Base-by-base conservation (phyloP, 2,113 vertebrate genomes). In the Brienomyrus brachyistius region DNA sequence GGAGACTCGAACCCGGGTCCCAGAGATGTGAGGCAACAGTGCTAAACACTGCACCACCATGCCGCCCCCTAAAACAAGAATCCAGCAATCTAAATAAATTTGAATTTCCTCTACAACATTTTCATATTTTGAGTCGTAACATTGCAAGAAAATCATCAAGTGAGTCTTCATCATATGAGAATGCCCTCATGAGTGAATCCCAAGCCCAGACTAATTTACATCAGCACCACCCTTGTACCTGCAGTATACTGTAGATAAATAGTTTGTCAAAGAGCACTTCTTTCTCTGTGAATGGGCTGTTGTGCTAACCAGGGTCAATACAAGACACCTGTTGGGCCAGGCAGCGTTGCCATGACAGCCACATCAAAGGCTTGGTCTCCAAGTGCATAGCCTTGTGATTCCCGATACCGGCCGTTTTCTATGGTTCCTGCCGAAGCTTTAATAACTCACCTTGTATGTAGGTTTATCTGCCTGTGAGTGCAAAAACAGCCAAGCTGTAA, bases 331-430 rank as follows among this genome's bases (percentile, higher is more conserved):
- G 92, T 91, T 91, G 89, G 10, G 50, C 91, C 90, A 56, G 85
- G 87, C 31, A 82, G 91, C 10, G 92, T 94, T 95, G 93, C 94
- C 93, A 94, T 94, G 91, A 92, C 91, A 92, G 88, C 94, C 87
- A n/a, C 21, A 17, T 77, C 90, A 92, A 56, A 82, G 90, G 56
- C 83, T 50, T 52, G 90, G 88, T 89, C 92, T 80, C 91, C 66
- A 11, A 56, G 91, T 91, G 91, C 89, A 6, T 50, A 2, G 83
- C 89, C 84, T 88, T 92, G 92, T 86, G 51, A 88, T 92, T 90
- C 92, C 91, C 70, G 40, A 88, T 89, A 54, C 52, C 43, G 10
- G 9, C 56, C 11, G n/a, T 0, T 0, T 27, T n/a, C 43, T 70
- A 4, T 54, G 48, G 23, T 23, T 45, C 54, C 6, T n/a, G 54